Evolutionary conservation across 1,140 invertebrate species (phyloP), one percentile per base, ranked within the genome.

Genomic region (Sitodiplosis mosellana): DNA sequence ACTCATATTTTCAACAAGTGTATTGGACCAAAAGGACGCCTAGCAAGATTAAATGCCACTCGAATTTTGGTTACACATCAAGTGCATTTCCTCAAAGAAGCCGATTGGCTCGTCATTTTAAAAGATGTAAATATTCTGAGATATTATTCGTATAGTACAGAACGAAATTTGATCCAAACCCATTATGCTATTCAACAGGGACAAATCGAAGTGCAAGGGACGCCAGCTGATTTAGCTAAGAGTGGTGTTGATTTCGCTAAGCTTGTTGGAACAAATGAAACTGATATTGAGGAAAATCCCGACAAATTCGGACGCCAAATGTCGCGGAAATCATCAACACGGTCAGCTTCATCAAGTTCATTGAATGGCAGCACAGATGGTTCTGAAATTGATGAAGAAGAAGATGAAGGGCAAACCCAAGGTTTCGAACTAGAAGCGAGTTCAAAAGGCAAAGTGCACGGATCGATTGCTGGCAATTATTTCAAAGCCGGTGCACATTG

Each of bases 51-150:
- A 72, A 12, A 34, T 12, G 33, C 44, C 55, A 79, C 76, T 0
- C 61, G 77, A 45, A 73, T 87, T 50, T 69, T 87, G 7, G 80
- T 85, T 12, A 87, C 83, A 3, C 82, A 87, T 67, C 82, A 86
- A 59, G 64, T 86, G 21, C 83, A 86, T 54, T 82, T 76, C 56
- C 60, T 87, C 2, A 76, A 77, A 54, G 63, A 73, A 27, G 81
- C 78, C 11, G 73, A 81, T 55, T 58, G 71, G 47, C 76, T 83
- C 43, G 52, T 80, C 14, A 63, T 86, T 1, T 53, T 87, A n/a
- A 78, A 81, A 60, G 74, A 81, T 61, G 45, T 46, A 46, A 46
- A 4, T 34, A 46, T 20, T 21, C 14, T 14, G 4, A 20, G 3
- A 5, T 27, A 10, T 27, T 27, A 3, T 27, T 27, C 27, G 3